phyloP scores from a whole-genome alignment of 2,888 invertebrate genomes.

The Eucera pruinosa region DNA sequence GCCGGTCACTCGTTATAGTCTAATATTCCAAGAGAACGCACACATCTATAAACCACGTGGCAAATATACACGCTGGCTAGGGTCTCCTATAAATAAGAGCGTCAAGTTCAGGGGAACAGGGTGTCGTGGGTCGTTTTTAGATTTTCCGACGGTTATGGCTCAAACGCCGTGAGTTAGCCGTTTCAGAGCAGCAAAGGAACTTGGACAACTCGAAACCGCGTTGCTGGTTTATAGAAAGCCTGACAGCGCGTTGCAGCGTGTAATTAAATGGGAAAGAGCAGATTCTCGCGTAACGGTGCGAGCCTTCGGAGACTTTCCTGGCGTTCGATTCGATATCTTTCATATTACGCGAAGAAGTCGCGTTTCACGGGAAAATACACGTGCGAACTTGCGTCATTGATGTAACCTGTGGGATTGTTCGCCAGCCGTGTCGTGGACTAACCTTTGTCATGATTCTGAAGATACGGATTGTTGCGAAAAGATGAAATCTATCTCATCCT shows the following conservation, averaged over 20 bases:
- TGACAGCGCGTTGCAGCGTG: conserved; percentile 78
- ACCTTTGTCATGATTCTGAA: too few species aligned
- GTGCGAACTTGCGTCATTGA: background rate
- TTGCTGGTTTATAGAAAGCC: conserved; percentile 66
- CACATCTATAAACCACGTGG: conserved; percentile 70
- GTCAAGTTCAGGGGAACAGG: conserved; percentile 81
- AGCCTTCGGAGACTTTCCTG: conserved; percentile 67
- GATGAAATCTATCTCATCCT: too few species aligned
- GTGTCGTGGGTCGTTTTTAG: conserved; percentile 74
- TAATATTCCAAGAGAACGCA: conserved; percentile 54
- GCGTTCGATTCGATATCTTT: conserved; percentile 6
- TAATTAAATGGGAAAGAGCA: conserved; percentile 78
- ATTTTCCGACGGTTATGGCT: conserved; percentile 71
- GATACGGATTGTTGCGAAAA: too few species aligned
- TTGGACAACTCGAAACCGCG: conserved; percentile 39
- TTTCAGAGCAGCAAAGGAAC: conserved; percentile 36
- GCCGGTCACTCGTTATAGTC: conserved; percentile 67
- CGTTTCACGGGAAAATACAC: background rate
- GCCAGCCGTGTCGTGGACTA: too few species aligned
- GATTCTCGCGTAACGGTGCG: conserved; percentile 67
- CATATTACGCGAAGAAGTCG: too few species aligned
- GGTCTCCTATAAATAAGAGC: conserved; percentile 76
- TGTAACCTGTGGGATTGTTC: too few species aligned
- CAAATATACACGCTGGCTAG: conserved; percentile 34
- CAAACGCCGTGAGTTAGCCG: conserved; percentile 41